Base-by-base conservation (phyloP, 2,888 invertebrate species). In the Notodonta ziczac region DNA sequence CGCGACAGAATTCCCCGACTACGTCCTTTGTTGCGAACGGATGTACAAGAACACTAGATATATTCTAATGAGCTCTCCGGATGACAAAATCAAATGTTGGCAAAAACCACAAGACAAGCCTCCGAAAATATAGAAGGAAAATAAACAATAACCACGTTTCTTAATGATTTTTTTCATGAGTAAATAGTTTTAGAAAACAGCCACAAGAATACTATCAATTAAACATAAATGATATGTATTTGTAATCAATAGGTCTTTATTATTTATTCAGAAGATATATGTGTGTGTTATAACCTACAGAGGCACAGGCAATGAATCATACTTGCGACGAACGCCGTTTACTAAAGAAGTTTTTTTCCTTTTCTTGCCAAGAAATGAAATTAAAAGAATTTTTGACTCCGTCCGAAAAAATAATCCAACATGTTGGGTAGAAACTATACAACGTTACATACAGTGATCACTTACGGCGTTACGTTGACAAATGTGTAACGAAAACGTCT, bases 1-100 rank as follows among this genome's bases (percentile, higher is more conserved):
- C 69, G 69, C 63, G 62, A 57, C 63, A 63, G 63, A 67, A 77
- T 73, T 76, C 77, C 74, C 71, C 78, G 80, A 69, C 74, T 74
- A 75, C 73, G 66, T 69, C 71, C 83, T 85, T 85, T 85, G 82
- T 84, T 67, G 60, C 59, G 62, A 76, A 71, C 80, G 72, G 79
- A 81, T 79, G 73, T 75, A 70, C 73, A 65, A 58, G 72, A 75
- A 72, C 61, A 67, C 71, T 78, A 77, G 60, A 65, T 69, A 72
- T 73, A 83, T 81, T 77, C 63, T 74, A 73, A 74, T 71, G 63
- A 61, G 61, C 52, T 35, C 58, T 64, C 50, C 54, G 58, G 59
- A 50, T 69, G 67, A 65, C 60, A 72, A 63, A 57, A 48, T 65
- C 67, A 61, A 56, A 61, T 53, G 54, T 60, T 58, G 55, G 55